Conservation (phyloP, 2,888 invertebrate genomes). For the Ctenicera cuprea region DNA sequence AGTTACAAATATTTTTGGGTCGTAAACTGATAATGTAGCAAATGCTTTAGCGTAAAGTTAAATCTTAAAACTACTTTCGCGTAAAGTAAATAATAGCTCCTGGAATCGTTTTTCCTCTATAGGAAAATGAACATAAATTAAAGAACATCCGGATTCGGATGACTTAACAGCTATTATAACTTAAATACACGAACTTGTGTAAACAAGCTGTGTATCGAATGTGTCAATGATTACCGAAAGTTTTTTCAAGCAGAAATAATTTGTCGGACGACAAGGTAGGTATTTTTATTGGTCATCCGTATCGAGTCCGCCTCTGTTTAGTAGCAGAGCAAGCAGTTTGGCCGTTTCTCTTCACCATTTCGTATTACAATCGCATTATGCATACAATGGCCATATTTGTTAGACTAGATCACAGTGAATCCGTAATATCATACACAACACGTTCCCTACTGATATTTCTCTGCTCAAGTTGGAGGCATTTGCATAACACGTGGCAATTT, state of each 20-base stretch:
- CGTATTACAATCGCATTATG: constrained; percentile 43
- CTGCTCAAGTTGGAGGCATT: constrained; percentile 42
- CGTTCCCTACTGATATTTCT: constrained; percentile 46
- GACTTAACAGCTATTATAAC: too few relatives aligned
- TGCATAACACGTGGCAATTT: constrained; percentile 54
- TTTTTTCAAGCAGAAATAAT: neutral
- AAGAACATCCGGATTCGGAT: too few relatives aligned
- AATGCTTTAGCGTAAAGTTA: too few relatives aligned
- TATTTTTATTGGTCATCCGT: neutral
- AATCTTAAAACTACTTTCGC: too few relatives aligned
- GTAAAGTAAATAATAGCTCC: too few relatives aligned
- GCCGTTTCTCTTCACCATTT: constrained; percentile 5
- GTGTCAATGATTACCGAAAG: too few relatives aligned
- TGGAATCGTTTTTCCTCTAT: too few relatives aligned
- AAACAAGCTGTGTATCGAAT: too few relatives aligned
- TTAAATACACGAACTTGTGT: too few relatives aligned
- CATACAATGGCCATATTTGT: constrained; percentile 50
- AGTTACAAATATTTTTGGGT: too few relatives aligned
- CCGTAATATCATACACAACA: constrained; percentile 49
- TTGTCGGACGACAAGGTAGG: neutral
- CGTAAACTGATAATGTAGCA: too few relatives aligned
- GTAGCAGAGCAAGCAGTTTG: neutral
- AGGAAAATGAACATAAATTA: too few relatives aligned
- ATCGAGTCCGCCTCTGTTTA: constrained; percentile 6
- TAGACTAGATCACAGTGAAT: constrained; percentile 47